Conservation (phyloP, 2,113 vertebrate species). For the Motacilla alba region DNA sequence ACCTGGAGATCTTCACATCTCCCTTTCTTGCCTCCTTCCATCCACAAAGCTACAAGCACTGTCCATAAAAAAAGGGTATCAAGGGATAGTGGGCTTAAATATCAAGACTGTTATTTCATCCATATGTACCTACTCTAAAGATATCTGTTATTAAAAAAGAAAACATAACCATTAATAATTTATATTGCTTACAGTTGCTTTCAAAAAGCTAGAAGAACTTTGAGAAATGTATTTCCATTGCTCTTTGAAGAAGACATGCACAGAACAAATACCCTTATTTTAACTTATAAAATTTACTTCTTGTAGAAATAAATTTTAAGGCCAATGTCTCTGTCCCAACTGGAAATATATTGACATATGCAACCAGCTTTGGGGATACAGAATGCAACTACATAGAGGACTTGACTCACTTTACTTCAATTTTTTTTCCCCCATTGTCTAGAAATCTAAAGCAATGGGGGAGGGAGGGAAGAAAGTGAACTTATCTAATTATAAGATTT, state of each 20-base stretch:
- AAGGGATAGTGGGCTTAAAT: not conserved
- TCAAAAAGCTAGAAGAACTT: not conserved
- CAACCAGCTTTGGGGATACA: not conserved
- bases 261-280: not conserved
- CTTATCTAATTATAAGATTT: not conserved
- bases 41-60: not conserved
- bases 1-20: not conserved
- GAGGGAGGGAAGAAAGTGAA: not conserved
- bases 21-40: not conserved
- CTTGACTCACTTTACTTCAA: not conserved
- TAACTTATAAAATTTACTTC: not conserved
- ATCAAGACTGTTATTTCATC: not conserved
- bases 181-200: not conserved
- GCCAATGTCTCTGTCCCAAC: not conserved
- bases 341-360: not conserved
- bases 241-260: not conserved
- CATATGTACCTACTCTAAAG: not conserved
- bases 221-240: not conserved
- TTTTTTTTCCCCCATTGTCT: not conserved
- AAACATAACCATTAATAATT: not conserved
- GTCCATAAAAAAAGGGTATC: not conserved
- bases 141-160: not conserved
- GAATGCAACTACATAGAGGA: not conserved
- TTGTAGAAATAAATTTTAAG: not conserved
- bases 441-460: not conserved